Evolutionary conservation across 2,797 vertebrate species (phyloP).

Genomic region (Neomorphus geoffroyi): DNA sequence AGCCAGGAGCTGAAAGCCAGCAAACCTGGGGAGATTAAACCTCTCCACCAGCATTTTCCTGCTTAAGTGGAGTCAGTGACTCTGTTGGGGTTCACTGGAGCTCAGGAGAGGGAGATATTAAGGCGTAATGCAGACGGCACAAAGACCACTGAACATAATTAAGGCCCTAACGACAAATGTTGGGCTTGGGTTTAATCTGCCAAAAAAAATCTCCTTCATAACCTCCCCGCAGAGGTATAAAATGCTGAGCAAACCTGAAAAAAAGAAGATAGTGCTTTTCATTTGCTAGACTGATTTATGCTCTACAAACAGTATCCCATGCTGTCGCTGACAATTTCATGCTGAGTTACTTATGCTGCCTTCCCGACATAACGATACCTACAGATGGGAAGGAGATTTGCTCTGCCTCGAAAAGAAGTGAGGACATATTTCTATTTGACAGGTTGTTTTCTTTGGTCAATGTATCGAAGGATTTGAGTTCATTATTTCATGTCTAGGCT

Average conservation of each 20-base stretch:
- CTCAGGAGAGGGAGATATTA: slow-evolving; percentile 11
- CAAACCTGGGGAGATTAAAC: background rate
- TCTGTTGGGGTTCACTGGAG: background rate
- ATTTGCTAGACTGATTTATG: slow-evolving; percentile 50
- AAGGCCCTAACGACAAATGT: background rate
- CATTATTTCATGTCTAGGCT: slow-evolving; percentile 54
- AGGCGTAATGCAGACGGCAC: background rate
- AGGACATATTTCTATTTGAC: slow-evolving; percentile 36
- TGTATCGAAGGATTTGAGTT: background rate
- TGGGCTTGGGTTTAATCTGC: background rate
- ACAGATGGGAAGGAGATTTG: slow-evolving; percentile 36
- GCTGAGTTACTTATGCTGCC: slow-evolving; percentile 19
- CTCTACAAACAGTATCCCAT: slow-evolving; percentile 24
- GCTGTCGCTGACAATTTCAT: slow-evolving; percentile 38
- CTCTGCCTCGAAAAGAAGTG: background rate
- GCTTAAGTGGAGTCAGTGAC: background rate
- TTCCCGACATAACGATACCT: background rate
- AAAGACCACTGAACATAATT: background rate
- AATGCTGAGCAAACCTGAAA: slow-evolving; percentile 47
- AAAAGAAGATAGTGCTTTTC: background rate
- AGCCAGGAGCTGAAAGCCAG: background rate
- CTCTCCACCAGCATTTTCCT: background rate
- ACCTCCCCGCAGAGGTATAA: slow-evolving; percentile 37
- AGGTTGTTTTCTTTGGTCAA: slow-evolving; percentile 60
- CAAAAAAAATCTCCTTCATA: background rate